Base-by-base conservation (phyloP, 1,140 invertebrate species). In the Aphidius ervi region DNA sequence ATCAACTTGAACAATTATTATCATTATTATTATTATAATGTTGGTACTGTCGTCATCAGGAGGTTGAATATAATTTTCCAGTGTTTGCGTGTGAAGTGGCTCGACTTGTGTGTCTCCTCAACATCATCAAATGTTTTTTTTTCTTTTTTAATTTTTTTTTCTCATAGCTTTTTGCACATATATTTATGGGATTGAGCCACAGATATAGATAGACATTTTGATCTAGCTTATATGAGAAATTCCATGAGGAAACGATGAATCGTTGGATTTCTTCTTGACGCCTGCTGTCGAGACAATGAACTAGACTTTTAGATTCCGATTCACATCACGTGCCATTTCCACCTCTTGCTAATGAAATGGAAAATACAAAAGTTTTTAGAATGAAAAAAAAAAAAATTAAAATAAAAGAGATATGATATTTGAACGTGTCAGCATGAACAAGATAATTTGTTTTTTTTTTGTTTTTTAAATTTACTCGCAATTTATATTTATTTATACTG, bases 161-260 rank as follows among this genome's bases (percentile, higher is more conserved):
- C 23, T 31, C 23, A 31, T 31, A 31, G 2, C 2, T 2, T 31
- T 31, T 31, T 31, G 23, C 23, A 31, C 23, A 31, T 31, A 3
- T 31, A 31, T 31, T 31, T 31, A 31, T 31, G 23, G 23, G 23
- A 31, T 31, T 31, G 4, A 31, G 23, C 4, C 10, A 48, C 46
- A 48, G 4, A 48, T 10, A 16, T 16, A 47, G 56, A 47, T 39
- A 20, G 39, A 8, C 43, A 48, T 23, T 58, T 58, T 58, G 5
- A 47, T 58, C 20, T 31, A 31, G 23, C 23, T 31, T 61, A 56
- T 56, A 61, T 61, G 53, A 56, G 43, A 61, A 54, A 55, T 61
- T 61, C 53, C 53, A 45, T 9, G 42, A 53, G 59, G 53, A 61
- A 61, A 56, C 53, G 53, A 61, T 61, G 59, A 61, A 56, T 61